Evolutionary conservation across 2,797 vertebrate genomes (phyloP), one percentile per base, ranked within the genome.

Genomic region (Galaxias olidus): DNA sequence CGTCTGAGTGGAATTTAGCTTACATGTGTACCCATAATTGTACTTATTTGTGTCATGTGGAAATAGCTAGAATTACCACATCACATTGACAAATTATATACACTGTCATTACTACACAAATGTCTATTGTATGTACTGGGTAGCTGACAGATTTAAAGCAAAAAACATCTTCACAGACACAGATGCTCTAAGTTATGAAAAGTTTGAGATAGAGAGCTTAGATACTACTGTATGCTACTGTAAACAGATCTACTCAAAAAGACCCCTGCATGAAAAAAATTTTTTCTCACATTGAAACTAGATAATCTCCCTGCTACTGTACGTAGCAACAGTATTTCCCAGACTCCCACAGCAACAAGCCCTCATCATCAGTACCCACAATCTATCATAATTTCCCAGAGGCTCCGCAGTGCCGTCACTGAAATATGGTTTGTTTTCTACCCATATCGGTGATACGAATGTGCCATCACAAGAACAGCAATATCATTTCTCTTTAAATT

Each of bases 351-450:
- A 63, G 63, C 72, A 67, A 44, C 48, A 57, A 55, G 59, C 69
- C 59, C 53, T 73, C 79, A 61, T 78, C 66, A 71, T 80, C 72
- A 47, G 62, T 75, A 77, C 73, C 77, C 73, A 84, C 82, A 72
- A 79, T 86, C 80, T 71, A 64, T 87, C 86, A 76, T 65, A 30
- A 69, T 73, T 75, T 86, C 80, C 74, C 77, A 53, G 71, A 68
- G 76, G 84, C 72, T 65, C 65, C 63, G 63, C 46, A 63, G 57
- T 69, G 51, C 62, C 42, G 68, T 75, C 57, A 71, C 73, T 52
- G 57, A 63, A 71, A 80, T 76, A 65, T 71, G 63, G 72, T 83
- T 80, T 62, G 66, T 78, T 78, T 80, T 72, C 64, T 56, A 62
- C 41, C 69, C 15, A 18, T 63, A 70, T 81, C 47, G 47, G 58